Percentiles rank a stretch among this genome's conserved stretches.
Evolutionary conservation across 2,797 vertebrate genomes (phyloP).

Genomic region (Astyanax mexicanus): DNA sequence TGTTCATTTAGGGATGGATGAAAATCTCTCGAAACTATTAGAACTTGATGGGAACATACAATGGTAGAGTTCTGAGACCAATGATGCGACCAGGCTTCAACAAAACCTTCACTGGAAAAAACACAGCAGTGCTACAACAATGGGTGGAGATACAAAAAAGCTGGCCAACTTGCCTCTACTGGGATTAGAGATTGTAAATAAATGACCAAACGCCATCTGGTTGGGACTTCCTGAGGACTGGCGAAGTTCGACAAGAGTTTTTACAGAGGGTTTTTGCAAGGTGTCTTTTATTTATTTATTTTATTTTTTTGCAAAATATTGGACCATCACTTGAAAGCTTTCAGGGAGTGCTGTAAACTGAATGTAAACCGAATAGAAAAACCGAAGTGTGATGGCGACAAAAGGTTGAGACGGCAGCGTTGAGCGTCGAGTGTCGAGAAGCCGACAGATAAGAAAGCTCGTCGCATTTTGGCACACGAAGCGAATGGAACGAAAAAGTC

Average conservation of each 20-base stretch:
- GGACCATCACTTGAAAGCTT: not conserved
- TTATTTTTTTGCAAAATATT: not conserved
- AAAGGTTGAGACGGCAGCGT: not conserved
- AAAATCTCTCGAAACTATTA: not conserved
- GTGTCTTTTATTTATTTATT: too few relatives aligned
- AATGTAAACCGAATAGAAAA: too few relatives aligned
- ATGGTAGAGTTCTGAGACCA: not conserved
- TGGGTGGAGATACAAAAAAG: not conserved
- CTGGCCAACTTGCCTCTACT: slow-evolving; percentile 36
- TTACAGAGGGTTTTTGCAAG: too few relatives aligned
- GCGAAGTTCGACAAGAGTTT: slow-evolving; percentile 28
- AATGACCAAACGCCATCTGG: too few relatives aligned
- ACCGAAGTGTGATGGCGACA: not conserved
- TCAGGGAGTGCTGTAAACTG: not conserved
- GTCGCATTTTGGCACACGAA: slow-evolving; percentile 31
- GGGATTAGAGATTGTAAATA: slow-evolving; percentile 12
- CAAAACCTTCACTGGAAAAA: not conserved
- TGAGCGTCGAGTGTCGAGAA: slow-evolving; percentile 13
- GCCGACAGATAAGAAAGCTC: not conserved
- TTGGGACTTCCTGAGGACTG: slow-evolving; percentile 40
- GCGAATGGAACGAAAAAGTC: slow-evolving; percentile 16
- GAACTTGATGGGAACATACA: not conserved
- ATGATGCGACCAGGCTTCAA: not conserved
- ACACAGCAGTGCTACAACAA: slow-evolving; percentile 1
- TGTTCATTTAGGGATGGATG: too few relatives aligned